A percentile compares a stretch with the other conserved stretches of the same genome.
These are phyloP conservation scores for Cephus cinctus DNA, from an alignment of 1,140 invertebrate species.

Conservation along the genomic window DNA sequence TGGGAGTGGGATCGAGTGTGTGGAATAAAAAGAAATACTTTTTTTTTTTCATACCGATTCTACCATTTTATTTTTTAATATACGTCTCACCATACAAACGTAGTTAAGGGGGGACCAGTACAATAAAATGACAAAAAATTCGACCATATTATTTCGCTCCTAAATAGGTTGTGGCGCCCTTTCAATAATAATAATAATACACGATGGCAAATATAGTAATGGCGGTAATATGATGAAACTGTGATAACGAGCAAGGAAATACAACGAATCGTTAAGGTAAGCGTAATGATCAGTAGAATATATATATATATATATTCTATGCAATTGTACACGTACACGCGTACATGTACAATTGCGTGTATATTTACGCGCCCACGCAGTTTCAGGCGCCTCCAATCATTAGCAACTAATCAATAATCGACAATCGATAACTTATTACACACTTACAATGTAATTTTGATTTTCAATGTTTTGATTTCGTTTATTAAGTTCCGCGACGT, in stretches of 20 bases:
- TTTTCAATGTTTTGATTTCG: conserved; percentile 52
- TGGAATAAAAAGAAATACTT: no score
- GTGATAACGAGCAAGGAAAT: background rate
- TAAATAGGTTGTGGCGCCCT: background rate
- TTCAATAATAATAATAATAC: background rate
- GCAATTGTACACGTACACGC: background rate
- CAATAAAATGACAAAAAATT: background rate
- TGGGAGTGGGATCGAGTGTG: no score
- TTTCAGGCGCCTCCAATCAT: conserved; percentile 34
- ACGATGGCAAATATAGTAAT: background rate
- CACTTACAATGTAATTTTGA: conserved; percentile 54
- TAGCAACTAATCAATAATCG: conserved; percentile 44
- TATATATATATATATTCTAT: conserved; percentile 16
- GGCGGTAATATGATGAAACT: background rate
- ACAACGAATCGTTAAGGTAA: background rate
- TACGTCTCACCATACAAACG: conserved; percentile 4
- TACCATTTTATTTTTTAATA: conserved; percentile 3
- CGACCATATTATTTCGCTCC: background rate
- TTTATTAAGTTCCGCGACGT: no score
- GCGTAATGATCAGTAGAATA: conserved; percentile 34
- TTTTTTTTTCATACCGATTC: background rate
- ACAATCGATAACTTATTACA: conserved; percentile 39
- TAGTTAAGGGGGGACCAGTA: background rate
- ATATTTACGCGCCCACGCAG: no score
- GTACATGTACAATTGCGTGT: background rate